Base-by-base conservation (phyloP, 2,113 vertebrate species). In the Phyllostomus discolor region DNA sequence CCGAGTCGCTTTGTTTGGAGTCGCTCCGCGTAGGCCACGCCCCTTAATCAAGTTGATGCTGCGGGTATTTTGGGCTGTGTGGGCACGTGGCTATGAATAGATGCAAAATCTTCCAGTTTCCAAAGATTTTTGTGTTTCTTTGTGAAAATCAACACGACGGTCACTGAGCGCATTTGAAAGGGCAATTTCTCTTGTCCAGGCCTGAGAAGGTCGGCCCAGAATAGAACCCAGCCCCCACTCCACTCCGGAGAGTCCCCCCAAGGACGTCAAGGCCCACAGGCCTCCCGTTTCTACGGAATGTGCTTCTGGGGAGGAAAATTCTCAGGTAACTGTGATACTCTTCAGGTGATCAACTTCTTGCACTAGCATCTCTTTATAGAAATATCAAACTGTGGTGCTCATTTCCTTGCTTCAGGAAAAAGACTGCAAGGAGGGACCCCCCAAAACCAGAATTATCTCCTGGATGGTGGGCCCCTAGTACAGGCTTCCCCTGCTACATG, bases 1-100 rank as follows among this genome's bases (percentile, higher is more conserved):
- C 54, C 96, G 38, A 28, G 19, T 0, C 43, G 57, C 35, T 72
- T 48, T 90, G 96, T 87, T 88, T 69, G 43, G 95, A 54, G 85
- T 46, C 86, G 96, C 64, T 93, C 66, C 64, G 94, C 95, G 50
- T 43, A 33, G 62, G 52, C 87, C 50, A 75, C 48, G n/a, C 95
- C 91, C 78, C 92, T 95, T 87, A 83, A 91, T 96, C 90, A 92
- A 97, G 94, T 86, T 22, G 94, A 75, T 33, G 11, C 96, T 66
- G 38, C 48, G 78, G 78, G 35, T 93, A 94, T 96, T 97, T 93
- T 54, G 85, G 88, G 85, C n/a, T 24, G 15, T 50, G 64, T 86
- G 81, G 43, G 88, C 67, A 62, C 20, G 69, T 41, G 94, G 54
- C 88, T 96, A 72, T 70, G 92, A 95, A 88, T 54, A 96, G 92